phyloP scores from a whole-genome alignment of 2,888 invertebrate species.

The Eilema sororculum region DNA sequence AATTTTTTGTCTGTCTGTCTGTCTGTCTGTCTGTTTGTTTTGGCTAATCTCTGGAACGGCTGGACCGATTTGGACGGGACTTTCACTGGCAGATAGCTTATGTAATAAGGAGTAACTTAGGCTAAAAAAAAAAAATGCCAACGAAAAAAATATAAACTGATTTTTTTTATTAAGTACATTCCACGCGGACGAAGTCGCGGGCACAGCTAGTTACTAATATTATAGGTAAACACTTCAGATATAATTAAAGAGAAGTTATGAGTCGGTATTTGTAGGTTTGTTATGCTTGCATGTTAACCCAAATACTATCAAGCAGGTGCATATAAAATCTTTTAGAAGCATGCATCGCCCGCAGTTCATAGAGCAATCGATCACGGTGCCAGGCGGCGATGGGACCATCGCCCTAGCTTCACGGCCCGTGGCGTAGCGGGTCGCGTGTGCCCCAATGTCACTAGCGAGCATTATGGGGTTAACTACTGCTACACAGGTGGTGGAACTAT shows the following conservation, averaged over 20 bases:
- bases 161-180: too few relatives aligned
- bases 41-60: too few relatives aligned
- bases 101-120: too few relatives aligned
- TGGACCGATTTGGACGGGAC: too few relatives aligned
- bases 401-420: slow-evolving; percentile 37
- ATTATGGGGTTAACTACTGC: slow-evolving; percentile 88
- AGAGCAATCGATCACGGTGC: slow-evolving; percentile 64
- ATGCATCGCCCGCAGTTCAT: slow-evolving; percentile 30
- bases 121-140: too few relatives aligned
- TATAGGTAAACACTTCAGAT: neutral
- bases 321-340: slow-evolving; percentile 11
- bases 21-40: too few relatives aligned
- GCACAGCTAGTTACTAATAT: too few relatives aligned
- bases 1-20: too few relatives aligned
- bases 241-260: neutral
- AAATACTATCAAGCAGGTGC: slow-evolving; percentile 20
- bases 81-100: too few relatives aligned
- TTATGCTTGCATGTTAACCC: neutral
- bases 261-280: neutral
- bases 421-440: slow-evolving; percentile 38
- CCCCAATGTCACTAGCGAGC: slow-evolving; percentile 47
- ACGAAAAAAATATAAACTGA: too few relatives aligned
- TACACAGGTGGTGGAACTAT: slow-evolving; percentile 61
- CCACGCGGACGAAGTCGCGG: too few relatives aligned
- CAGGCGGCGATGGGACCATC: slow-evolving; percentile 59